Evolutionary conservation across 2,888 invertebrate species (phyloP), one percentile per base, ranked within the genome.

Genomic region (Eueremaeus valkanovi): DNA sequence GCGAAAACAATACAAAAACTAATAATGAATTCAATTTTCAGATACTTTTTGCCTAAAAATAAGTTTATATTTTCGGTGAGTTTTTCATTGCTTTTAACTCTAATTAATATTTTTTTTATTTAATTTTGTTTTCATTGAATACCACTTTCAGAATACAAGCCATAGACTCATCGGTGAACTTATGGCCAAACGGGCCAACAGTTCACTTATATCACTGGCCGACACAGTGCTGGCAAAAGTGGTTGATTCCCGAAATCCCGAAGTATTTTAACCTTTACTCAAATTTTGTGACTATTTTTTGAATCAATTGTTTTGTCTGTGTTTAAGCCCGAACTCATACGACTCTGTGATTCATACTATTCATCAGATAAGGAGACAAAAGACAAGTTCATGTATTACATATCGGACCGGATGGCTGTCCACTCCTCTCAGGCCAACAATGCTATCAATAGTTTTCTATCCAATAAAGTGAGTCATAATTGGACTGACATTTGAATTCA

Each of bases 271-370:
- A 29, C 31, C 29, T 3, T 45, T 16, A 45, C 9, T 45, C 2
- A 16, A 11, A 8, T 55, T 24, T 55, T 55, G n/a, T n/a, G n/a
- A 40, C 40, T 11, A 11, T 45, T 11, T 51, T 21, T 21, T 51
- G 21, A 8, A 21, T 24, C n/a, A 66, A 6, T 9, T 21, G 11
- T 66, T 66, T 11, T 42, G 1, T 70, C 21, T 24, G 16, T 40
- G 16, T 42, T 70, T 70, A 6, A 70, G 70, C 18, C 42, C 16
- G 70, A 70, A 29, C 42, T 42, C 5, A 24, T 8, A 45, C 24
- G 18, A 70, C 70, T 70, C 9, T 70, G 70, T 9, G 70, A 70
- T 27, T 42, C 70, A 0, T 70, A 70, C 45, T 70, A 70, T 27
- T 1, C 27, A 1, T 70, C 70, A 16, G 27, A 70, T 70, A 40